Base-by-base conservation (phyloP, 2,113 vertebrate species). In the Leucosticte australis region DNA sequence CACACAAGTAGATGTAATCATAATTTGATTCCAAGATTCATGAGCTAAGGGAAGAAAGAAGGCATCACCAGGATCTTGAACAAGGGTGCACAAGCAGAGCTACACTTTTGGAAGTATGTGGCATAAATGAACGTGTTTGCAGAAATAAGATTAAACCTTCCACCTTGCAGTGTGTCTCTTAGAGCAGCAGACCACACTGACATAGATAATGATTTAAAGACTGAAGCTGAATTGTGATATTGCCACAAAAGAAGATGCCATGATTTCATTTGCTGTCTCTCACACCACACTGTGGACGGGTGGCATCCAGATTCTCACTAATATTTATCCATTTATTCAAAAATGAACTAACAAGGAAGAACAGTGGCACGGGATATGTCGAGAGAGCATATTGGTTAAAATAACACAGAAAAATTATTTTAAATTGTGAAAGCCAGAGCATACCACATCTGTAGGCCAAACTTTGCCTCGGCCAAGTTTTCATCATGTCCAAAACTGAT, bases 131-230 rank as follows among this genome's bases (percentile, higher is more conserved):
- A 52, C 15, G 26, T 11, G 4, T 47, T 76, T 55, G 30, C 53
- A 79, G 42, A 92, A 88, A 86, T 83, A 27, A 76, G 14, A 57
- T 62, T 77, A 86, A 88, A 78, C 5, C 27, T 83, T 81, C 59
- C 31, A 74, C 23, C n/a, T 24, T 53, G 13, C 33, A 64, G 39
- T 9, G 52, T n/a, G 11, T 6, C 62, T 46, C 37, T 68, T 15
- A 47, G 12, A 84, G 35, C 20, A 76, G 37, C 37, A 77, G 33
- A 39, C 15, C 71, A 12, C 14, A 5, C 7, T 44, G 56, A 47
- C 39, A 93, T 27, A 69, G 30, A 62, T 19, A 57, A 70, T 12
- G 14, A 21, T 77, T 70, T 65, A 31, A 77, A 62, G 69, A 55
- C 47, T 74, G 73, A 83, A 81, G 42, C 0, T 6, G 30, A 87